Conservation (phyloP, 2,888 invertebrate species). For the Mythimna albipuncta region DNA sequence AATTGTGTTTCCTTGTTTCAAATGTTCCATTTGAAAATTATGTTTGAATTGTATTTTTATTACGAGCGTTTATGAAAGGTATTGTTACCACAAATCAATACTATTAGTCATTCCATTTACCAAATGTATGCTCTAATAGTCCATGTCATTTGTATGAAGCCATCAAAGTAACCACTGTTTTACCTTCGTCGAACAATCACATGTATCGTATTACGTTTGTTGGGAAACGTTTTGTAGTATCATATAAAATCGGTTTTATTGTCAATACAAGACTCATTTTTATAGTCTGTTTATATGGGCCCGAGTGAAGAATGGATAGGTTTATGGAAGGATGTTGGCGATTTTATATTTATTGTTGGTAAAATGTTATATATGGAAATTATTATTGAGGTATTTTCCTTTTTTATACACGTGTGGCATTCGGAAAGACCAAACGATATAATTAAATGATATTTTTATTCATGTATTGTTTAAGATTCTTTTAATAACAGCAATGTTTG, state of each 20-base stretch:
- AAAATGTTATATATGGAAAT: conserved; percentile 63
- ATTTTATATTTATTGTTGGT: conserved; percentile 73
- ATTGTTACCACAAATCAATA: conserved; percentile 9
- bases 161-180: conserved; percentile 50
- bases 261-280: conserved; percentile 85
- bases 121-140: conserved; percentile 14
- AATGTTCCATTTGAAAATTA: conserved; percentile 1
- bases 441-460: conserved; percentile 21
- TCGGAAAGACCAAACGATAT: not conserved
- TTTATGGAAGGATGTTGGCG: conserved; percentile 76
- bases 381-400: conserved; percentile 41
- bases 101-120: conserved; percentile 24
- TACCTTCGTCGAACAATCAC: conserved; percentile 54
- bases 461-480: not conserved
- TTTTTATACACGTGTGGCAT: conserved; percentile 7
- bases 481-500: not conserved
- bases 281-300: conserved; percentile 85
- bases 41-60: not conserved
- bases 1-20: not conserved
- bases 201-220: conserved; percentile 63
- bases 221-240: conserved; percentile 72
- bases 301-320: conserved; percentile 76
- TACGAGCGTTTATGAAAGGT: not conserved
- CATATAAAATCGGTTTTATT: conserved; percentile 83
- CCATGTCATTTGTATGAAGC: conserved; percentile 44